Percentiles rank a stretch among this genome's conserved stretches.
Conservation (phyloP, 1,140 invertebrate species). For the Drosophila pandora region DNA sequence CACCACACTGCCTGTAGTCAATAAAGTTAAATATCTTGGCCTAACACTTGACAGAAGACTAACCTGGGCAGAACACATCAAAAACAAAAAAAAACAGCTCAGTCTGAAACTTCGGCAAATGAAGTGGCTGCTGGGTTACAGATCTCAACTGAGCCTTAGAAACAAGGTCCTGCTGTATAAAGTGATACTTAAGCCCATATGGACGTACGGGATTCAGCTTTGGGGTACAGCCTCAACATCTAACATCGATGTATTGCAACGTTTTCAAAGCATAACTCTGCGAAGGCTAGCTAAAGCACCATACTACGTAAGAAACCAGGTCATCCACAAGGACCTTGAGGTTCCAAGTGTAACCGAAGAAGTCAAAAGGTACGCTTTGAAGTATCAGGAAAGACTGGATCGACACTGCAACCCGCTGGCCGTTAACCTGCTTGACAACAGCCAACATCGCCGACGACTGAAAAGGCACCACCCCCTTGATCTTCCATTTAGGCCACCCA, state of each 20-base stretch:
- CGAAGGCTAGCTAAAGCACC: slow-evolving; percentile 2
- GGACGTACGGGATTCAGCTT: slow-evolving; percentile 2
- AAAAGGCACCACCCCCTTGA: too few relatives aligned
- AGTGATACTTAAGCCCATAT: not conserved
- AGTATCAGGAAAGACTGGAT: too few relatives aligned
- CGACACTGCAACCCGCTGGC: too few relatives aligned
- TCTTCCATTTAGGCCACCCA: too few relatives aligned
- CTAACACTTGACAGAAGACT: not conserved
- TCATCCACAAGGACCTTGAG: slow-evolving; percentile 2
- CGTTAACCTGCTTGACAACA: too few relatives aligned
- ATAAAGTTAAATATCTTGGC: slow-evolving; percentile 5
- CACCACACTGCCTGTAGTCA: slow-evolving; percentile 1
- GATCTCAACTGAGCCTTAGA: not conserved
- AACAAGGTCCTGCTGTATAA: too few relatives aligned
- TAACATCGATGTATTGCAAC: not conserved
- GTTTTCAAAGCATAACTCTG: slow-evolving; percentile 1
- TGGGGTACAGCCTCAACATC: not conserved
- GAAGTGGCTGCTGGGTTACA: slow-evolving; percentile 5
- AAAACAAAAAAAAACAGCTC: slow-evolving; percentile 1
- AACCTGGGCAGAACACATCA: not conserved
- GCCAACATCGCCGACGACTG: too few relatives aligned
- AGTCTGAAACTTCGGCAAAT: slow-evolving; percentile 7
- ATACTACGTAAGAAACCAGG: not conserved
- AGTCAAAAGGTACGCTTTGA: too few relatives aligned
- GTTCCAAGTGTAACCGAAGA: too few relatives aligned